These are phyloP conservation scores for Volucella inanis DNA, from an alignment of 2,888 invertebrate genomes.

Conservation along the genomic window DNA sequence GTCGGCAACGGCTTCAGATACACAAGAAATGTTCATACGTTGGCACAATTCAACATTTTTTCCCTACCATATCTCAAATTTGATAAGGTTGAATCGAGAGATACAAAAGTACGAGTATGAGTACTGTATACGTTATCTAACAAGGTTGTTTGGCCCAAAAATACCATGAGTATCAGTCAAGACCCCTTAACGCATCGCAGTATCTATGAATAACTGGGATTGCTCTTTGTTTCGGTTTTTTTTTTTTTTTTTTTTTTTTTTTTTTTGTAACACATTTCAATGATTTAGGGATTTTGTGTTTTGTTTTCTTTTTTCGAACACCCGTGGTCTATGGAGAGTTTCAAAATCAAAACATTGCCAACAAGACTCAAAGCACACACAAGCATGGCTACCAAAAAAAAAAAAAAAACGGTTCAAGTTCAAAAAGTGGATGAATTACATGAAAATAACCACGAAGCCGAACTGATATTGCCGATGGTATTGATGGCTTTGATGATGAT, in stretches of 20 bases:
- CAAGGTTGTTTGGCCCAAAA: conserved; percentile 25
- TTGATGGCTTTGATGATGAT: not conserved
- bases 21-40: too few relatives aligned
- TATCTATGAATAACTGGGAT: too few relatives aligned
- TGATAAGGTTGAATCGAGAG: conserved; percentile 14
- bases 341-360: conserved; percentile 26
- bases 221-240: not conserved
- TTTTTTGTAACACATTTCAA: not conserved
- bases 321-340: conserved; percentile 1
- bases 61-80: too few relatives aligned
- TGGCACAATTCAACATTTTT: too few relatives aligned
- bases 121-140: not conserved
- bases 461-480: not conserved
- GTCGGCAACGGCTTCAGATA: not conserved
- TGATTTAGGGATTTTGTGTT: not conserved
- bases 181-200: not conserved
- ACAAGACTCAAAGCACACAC: not conserved
- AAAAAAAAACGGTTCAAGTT: conserved; percentile 24
- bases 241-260: not conserved
- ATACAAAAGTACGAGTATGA: not conserved
- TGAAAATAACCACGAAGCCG: not conserved
- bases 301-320: not conserved
- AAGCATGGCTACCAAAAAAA: not conserved
- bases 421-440: conserved; percentile 24
- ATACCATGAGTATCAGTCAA: conserved; percentile 3